These are phyloP conservation scores for Solen grandis DNA, from an alignment of 1,140 invertebrate species.

Conservation along the genomic window DNA sequence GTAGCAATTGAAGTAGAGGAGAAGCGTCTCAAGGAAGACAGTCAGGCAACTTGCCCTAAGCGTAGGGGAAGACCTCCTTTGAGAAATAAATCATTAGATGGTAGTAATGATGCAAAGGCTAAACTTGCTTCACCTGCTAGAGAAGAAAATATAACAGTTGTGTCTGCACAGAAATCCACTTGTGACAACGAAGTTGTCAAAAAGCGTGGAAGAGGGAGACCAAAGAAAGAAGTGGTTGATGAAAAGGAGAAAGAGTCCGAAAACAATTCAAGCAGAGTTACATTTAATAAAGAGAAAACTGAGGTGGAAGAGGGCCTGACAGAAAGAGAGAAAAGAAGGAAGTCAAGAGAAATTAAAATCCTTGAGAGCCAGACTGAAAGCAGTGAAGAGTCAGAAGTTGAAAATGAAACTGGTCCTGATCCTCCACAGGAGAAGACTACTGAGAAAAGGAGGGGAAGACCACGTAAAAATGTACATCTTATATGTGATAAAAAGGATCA, in stretches of 20 bases:
- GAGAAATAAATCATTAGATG: slow-evolving; percentile 4
- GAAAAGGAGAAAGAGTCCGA: slow-evolving; percentile 17
- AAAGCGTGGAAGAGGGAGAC: slow-evolving; percentile 34
- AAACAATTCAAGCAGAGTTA: neutral
- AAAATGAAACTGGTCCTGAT: neutral
- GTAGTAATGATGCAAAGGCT: neutral
- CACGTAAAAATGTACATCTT: slow-evolving; percentile 4
- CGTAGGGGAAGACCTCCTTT: slow-evolving; percentile 30
- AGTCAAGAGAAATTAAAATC: slow-evolving; percentile 16
- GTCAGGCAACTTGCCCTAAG: neutral
- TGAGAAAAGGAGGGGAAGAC: slow-evolving; percentile 4
- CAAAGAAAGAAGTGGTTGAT: slow-evolving; percentile 30
- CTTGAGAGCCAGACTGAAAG: slow-evolving; percentile 24
- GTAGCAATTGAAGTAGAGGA: slow-evolving; percentile 47
- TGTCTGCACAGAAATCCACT: slow-evolving; percentile 1
- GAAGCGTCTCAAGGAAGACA: slow-evolving; percentile 25
- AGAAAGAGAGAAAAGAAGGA: slow-evolving; percentile 22
- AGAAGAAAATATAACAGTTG: no score
- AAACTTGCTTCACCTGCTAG: no score
- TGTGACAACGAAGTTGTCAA: neutral
- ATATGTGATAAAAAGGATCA: neutral
- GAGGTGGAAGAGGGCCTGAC: neutral
- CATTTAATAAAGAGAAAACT: slow-evolving; percentile 12
- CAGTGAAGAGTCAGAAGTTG: slow-evolving; percentile 7
- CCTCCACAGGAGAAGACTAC: neutral